A percentile compares a stretch with the other conserved stretches of the same genome.
Evolutionary conservation across 2,113 vertebrate genomes (phyloP).

Genomic region (cattle (Bos taurus)): ARS-UCD2.0 NC_037332.1:94964501-94965000

Average conservation of each 20-base stretch:
- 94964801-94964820: slow-evolving; percentile 86
- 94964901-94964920: neutral
- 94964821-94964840: slow-evolving; percentile 89
- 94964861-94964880: slow-evolving; percentile 69
- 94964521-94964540: neutral
- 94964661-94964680: slow-evolving; percentile 85
- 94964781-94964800: slow-evolving; percentile 88
- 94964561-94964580: neutral
- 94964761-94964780: slow-evolving; percentile 85
- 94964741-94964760: slow-evolving; percentile 85
- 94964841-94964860: slow-evolving; percentile 89
- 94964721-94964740: slow-evolving; percentile 84
- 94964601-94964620: neutral
- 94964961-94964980: neutral
- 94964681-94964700: slow-evolving; percentile 89
- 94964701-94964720: slow-evolving; percentile 85
- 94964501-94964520: neutral
- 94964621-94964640: neutral
- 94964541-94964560: neutral
- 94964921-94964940: neutral
- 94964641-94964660: slow-evolving; percentile 43
- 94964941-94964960: neutral
- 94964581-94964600: neutral
- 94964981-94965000: neutral
- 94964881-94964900: slow-evolving; percentile 22